phyloP scores from a whole-genome alignment of 1,140 invertebrate genomes.

The Asobara japonica region DNA sequence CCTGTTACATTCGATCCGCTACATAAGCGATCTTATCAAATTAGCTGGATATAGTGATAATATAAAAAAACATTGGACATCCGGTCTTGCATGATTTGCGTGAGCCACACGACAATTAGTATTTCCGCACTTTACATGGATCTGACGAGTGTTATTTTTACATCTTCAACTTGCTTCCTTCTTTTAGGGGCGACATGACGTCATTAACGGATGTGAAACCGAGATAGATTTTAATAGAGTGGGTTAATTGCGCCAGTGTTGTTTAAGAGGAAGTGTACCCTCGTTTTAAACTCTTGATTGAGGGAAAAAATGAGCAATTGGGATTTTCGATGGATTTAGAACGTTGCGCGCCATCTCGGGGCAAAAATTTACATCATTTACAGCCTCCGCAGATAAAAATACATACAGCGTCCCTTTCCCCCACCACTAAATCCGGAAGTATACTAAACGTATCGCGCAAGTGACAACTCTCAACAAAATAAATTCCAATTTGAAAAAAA shows the following conservation, averaged over 20 bases:
- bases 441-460: slow-evolving; percentile 18
- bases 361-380: background rate
- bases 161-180: slow-evolving; percentile 7
- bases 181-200: background rate
- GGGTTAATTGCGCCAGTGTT: background rate
- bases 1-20: background rate
- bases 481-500: slow-evolving; percentile 33
- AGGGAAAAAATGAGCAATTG: background rate
- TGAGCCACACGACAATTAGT: slow-evolving; percentile 26
- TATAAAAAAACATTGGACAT: slow-evolving; percentile 17
- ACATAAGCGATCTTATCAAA: background rate
- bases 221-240: slow-evolving; percentile 12
- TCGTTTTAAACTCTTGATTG: background rate
- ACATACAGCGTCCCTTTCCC: background rate
- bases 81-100: slow-evolving; percentile 30
- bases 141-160: slow-evolving; percentile 15
- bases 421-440: background rate
- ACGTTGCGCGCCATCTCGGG: background rate
- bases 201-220: slow-evolving; percentile 23
- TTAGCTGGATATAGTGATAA: background rate
- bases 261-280: background rate
- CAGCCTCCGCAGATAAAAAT: background rate
- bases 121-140: slow-evolving; percentile 26
- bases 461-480: slow-evolving; percentile 37
- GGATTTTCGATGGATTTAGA: background rate